Evolutionary conservation across 2,797 vertebrate species (phyloP).

Genomic region (Perodicticus potto): DNA sequence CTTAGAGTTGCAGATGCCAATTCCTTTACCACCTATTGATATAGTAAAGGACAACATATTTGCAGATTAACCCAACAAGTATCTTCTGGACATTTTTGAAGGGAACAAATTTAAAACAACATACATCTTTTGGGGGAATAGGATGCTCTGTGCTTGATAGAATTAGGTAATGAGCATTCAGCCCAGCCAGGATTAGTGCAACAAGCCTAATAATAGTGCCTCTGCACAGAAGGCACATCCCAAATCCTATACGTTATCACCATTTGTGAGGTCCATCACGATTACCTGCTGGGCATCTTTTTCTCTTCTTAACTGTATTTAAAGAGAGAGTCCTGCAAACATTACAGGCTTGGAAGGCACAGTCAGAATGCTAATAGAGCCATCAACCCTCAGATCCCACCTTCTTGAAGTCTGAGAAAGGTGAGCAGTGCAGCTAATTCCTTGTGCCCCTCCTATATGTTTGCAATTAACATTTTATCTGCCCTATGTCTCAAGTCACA

Average conservation of each 20-base stretch:
- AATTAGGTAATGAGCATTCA: slow-evolving; percentile 32
- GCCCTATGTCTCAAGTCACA: slow-evolving; percentile 67
- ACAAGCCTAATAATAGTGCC: not conserved
- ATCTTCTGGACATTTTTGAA: slow-evolving; percentile 15
- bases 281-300: not conserved
- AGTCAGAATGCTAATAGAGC: slow-evolving; percentile 33
- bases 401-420: slow-evolving; percentile 7
- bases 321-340: not conserved
- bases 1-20: not conserved
- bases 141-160: slow-evolving; percentile 1
- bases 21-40: not conserved
- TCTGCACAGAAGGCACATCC: accelerated
- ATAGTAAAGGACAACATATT: not conserved
- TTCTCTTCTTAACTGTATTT: not conserved
- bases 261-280: not conserved
- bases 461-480: slow-evolving; percentile 83
- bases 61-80: not conserved
- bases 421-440: not conserved
- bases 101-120: slow-evolving; percentile 29
- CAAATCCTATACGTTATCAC: not conserved
- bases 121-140: not conserved
- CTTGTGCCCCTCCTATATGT: slow-evolving; percentile 35
- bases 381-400: not conserved
- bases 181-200: not conserved
- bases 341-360: not conserved